Conservation (phyloP, 2,797 vertebrate species). For the Pangasius macronema region DNA sequence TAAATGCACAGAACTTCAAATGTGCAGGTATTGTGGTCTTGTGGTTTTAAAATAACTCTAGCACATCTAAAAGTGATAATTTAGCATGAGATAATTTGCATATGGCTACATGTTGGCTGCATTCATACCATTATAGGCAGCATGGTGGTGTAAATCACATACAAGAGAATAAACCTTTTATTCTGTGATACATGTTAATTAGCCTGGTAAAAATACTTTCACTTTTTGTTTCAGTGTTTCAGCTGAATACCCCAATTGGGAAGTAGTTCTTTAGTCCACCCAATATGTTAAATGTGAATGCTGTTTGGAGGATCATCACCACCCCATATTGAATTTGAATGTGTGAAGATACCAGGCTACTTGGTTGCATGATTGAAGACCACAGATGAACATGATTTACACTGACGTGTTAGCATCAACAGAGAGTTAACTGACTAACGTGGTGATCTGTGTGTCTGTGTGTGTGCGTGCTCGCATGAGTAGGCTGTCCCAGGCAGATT, state of each 20-base stretch:
- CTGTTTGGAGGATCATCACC: not conserved
- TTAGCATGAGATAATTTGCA: not conserved
- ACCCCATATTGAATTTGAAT: not conserved
- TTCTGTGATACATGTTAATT: not conserved
- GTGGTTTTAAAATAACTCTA: not conserved
- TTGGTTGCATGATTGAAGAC: not conserved
- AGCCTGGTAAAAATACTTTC: not conserved
- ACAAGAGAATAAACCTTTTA: not conserved
- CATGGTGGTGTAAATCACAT: not conserved
- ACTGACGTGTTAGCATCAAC: not conserved
- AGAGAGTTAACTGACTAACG: not conserved
- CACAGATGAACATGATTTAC: not conserved
- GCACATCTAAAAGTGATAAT: not conserved
- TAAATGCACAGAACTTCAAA: constrained; percentile 90
- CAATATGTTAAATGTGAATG: not conserved
- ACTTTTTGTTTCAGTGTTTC: not conserved
- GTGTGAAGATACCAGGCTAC: not conserved
- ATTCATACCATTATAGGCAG: not conserved
- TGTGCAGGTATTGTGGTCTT: constrained; percentile 89
- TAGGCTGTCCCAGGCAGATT: constrained; percentile 88
- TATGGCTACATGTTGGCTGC: not conserved
- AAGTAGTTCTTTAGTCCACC: not conserved
- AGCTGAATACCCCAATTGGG: not conserved
- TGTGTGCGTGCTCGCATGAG: not conserved
- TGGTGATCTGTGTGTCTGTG: not conserved